phyloP scores from a whole-genome alignment of 2,888 invertebrate species.

The Coecobrya sp. region DNA sequence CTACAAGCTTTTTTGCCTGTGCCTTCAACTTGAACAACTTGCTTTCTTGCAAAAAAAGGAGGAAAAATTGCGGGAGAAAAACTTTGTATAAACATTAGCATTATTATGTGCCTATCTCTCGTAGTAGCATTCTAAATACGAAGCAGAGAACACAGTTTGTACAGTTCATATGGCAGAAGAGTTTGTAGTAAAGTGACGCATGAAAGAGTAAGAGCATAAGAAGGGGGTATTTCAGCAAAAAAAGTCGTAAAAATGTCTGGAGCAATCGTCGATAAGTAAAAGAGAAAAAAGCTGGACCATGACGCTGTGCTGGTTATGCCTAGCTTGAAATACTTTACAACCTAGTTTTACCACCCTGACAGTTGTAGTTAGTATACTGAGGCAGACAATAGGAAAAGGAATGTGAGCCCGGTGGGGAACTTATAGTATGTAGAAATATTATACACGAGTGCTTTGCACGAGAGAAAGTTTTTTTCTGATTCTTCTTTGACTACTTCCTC shows the following conservation, averaged over 20 bases:
- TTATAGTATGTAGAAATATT: not conserved
- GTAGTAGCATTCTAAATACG: not conserved
- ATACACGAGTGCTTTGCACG: not conserved
- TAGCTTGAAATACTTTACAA: constrained; percentile 64
- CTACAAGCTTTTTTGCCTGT: no score
- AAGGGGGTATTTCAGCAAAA: constrained; percentile 48
- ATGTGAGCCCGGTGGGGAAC: not conserved
- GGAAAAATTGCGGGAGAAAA: not conserved
- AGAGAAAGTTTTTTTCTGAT: constrained; percentile 15
- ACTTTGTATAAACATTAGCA: not conserved
- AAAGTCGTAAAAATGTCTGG: constrained; percentile 83
- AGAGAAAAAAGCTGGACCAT: constrained; percentile 55
- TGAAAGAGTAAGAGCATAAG: constrained; percentile 15
- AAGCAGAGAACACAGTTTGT: not conserved
- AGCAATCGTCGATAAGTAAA: constrained; percentile 82
- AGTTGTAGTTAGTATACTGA: constrained; percentile 42
- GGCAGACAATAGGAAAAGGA: not conserved
- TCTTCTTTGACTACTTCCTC: constrained; percentile 30
- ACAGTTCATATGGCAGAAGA: constrained; percentile 8
- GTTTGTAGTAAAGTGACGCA: constrained; percentile 44
- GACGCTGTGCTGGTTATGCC: constrained; percentile 28
- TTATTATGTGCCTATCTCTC: not conserved
- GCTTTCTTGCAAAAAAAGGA: not conserved
- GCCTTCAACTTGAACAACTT: not conserved
- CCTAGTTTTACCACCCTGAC: constrained; percentile 66